Percentiles rank a stretch among this genome's conserved stretches.
Evolutionary conservation across 1,140 invertebrate genomes (phyloP).

Genomic region (Tetragonula clypearis): DNA sequence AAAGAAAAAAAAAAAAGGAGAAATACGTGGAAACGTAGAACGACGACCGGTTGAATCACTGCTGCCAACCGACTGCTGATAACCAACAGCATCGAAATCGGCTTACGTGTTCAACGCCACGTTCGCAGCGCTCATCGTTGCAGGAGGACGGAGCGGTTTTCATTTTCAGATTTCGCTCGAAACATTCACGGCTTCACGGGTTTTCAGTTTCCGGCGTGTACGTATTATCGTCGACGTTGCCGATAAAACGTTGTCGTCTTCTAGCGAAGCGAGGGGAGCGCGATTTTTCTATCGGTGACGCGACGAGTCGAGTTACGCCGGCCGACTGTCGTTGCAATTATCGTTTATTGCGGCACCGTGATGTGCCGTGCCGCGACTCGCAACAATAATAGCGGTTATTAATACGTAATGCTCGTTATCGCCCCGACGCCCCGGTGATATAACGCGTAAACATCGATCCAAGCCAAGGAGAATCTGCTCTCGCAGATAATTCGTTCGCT

Average conservation of each 20-base stretch:
- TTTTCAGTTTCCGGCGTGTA: not conserved
- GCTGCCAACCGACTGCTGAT: conserved; percentile 33
- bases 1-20: not conserved
- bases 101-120: conserved; percentile 54
- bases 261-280: too few species aligned
- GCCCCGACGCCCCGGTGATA: not conserved
- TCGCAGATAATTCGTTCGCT: conserved; percentile 1
- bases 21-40: not conserved
- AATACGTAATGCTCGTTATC: conserved; percentile 45
- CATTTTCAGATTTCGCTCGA: not conserved
- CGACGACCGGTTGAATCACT: conserved; percentile 58
- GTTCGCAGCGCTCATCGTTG: not conserved
- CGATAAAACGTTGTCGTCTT: not conserved
- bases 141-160: not conserved
- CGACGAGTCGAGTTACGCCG: not conserved
- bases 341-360: conserved; percentile 5
- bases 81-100: conserved; percentile 40
- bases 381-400: conserved; percentile 37
- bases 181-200: too few species aligned
- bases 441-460: conserved; percentile 41
- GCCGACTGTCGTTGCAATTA: conserved; percentile 25
- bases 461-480: conserved; percentile 3
- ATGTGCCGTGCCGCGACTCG: not conserved
- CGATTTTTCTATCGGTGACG: conserved; percentile 18
- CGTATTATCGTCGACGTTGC: not conserved